Evolutionary conservation across 1,140 invertebrate genomes (phyloP).

Genomic region (Bombus picipes): DNA sequence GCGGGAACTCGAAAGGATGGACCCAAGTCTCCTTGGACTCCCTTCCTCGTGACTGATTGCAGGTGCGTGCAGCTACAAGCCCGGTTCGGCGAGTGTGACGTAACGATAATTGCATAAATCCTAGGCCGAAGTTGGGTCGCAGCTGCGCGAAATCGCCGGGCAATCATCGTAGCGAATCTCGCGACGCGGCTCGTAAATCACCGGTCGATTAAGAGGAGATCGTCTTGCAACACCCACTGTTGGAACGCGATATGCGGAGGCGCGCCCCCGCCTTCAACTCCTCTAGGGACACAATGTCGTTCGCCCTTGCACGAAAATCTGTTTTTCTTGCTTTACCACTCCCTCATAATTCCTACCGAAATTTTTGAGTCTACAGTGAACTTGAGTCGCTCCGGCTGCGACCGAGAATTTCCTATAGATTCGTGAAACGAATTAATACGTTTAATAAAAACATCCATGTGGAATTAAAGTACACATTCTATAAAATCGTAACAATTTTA

Average conservation of each 20-base stretch:
- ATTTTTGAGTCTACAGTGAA: neutral
- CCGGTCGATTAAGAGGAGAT: conserved; percentile 74
- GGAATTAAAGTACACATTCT: neutral
- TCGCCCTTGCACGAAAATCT: neutral
- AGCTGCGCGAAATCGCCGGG: conserved; percentile 56
- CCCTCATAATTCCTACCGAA: neutral
- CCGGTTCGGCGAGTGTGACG: neutral
- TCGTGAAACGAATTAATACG: too few relatives aligned
- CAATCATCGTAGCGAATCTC: conserved; percentile 71
- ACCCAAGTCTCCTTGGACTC: neutral
- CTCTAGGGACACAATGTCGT: neutral
- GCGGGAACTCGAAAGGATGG: neutral
- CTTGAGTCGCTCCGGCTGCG: neutral
- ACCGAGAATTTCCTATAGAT: too few relatives aligned
- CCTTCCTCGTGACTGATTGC: neutral
- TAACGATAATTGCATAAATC: conserved; percentile 58
- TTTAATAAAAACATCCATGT: neutral
- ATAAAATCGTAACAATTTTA: too few relatives aligned
- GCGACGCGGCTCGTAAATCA: conserved; percentile 71
- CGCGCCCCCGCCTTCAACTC: neutral
- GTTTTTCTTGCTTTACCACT: neutral
- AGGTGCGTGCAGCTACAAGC: conserved; percentile 19
- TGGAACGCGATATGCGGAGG: neutral
- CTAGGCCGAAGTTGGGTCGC: conserved; percentile 47
- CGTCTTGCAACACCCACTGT: conserved; percentile 72